Evolutionary conservation across 2,797 vertebrate genomes (phyloP).

Genomic region (Diglossa cyanea): DNA sequence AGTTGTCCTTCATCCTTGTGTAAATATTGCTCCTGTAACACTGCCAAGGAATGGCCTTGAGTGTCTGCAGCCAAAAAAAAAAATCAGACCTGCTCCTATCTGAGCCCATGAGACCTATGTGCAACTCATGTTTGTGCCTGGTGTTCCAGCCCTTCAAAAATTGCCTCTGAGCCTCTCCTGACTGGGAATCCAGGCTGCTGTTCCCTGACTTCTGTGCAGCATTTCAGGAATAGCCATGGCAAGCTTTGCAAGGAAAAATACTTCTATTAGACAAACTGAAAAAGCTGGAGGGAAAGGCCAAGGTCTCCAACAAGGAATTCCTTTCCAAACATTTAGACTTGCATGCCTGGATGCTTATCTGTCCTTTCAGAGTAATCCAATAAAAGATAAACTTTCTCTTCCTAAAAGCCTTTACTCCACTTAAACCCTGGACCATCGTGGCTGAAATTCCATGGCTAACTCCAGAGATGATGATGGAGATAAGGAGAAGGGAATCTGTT

Average conservation of each 20-base stretch:
- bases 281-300: not conserved
- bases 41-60: slow-evolving; percentile 47
- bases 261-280: not conserved
- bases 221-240: not conserved
- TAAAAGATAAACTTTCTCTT: slow-evolving; percentile 23
- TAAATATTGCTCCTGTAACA: slow-evolving; percentile 53
- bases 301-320: not conserved
- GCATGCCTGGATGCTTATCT: not conserved
- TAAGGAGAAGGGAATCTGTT: not conserved
- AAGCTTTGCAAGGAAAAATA: not conserved
- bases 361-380: not conserved
- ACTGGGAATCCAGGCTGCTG: not conserved
- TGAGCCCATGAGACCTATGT: not conserved
- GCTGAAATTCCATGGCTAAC: not conserved
- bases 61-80: not conserved
- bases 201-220: not conserved
- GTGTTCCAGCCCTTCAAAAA: not conserved
- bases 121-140: not conserved
- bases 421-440: not conserved
- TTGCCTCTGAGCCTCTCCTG: not conserved
- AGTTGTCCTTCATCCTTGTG: not conserved
- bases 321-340: not conserved
- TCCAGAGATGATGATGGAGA: not conserved
- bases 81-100: not conserved
- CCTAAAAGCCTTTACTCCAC: not conserved